phyloP scores from a whole-genome alignment of 1,140 invertebrate genomes.

The Cydia amplana region DNA sequence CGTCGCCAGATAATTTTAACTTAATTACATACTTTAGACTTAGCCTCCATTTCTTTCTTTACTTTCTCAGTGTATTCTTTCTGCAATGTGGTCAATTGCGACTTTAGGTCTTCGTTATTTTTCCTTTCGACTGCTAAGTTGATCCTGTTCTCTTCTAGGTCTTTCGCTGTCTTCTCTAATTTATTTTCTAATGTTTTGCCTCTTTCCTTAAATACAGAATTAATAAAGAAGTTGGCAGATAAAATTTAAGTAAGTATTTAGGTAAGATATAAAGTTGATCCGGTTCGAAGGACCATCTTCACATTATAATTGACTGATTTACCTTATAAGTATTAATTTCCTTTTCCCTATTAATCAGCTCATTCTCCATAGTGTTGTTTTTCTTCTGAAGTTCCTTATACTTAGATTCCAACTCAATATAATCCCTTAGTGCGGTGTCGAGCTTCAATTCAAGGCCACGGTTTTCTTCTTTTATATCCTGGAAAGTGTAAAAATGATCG shows the following conservation, averaged over 20 bases:
- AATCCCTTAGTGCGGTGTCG: constrained; percentile 66
- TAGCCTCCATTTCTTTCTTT: constrained; percentile 68
- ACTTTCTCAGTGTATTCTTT: constrained; percentile 58
- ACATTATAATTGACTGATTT: neutral
- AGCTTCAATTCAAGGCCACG: constrained; percentile 65
- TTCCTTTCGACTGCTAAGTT: constrained; percentile 60
- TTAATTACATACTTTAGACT: constrained; percentile 57
- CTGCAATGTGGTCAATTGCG: constrained; percentile 50
- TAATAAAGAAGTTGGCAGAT: too few relatives aligned
- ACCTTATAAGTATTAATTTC: constrained; percentile 45
- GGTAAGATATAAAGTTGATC: too few relatives aligned
- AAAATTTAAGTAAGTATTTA: too few relatives aligned
- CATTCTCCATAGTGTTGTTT: constrained; percentile 51
- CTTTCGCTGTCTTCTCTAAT: constrained; percentile 56
- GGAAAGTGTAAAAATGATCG: constrained; percentile 22
- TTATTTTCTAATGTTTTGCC: constrained; percentile 63
- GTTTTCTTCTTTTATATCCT: constrained; percentile 56
- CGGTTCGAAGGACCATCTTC: too few relatives aligned
- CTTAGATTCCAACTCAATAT: constrained; percentile 68
- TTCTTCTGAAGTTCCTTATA: constrained; percentile 68
- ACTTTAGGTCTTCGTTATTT: constrained; percentile 56
- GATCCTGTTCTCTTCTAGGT: constrained; percentile 59
- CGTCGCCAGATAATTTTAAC: neutral
- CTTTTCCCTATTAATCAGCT: constrained; percentile 59
- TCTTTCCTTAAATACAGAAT: constrained; percentile 61